Conservation (phyloP, 2,888 invertebrate species). For the Orthonevra nobilis region DNA sequence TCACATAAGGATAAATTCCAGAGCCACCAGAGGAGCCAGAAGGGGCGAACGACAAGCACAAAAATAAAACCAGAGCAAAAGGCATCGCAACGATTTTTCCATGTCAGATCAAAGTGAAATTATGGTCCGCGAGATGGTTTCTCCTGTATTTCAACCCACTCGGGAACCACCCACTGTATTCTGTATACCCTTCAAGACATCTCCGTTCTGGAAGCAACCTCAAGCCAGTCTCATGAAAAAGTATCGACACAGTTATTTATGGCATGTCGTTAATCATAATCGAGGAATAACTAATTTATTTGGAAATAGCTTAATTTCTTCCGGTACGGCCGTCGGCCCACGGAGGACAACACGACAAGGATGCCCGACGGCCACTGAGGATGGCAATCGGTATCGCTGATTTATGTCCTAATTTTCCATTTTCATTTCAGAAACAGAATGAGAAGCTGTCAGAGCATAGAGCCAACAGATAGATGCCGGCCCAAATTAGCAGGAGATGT, state of each 20-base stretch:
- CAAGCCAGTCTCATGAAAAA: slow-evolving; percentile 57
- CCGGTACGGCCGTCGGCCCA: slow-evolving; percentile 45
- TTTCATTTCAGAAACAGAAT: slow-evolving; percentile 62
- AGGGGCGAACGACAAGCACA: not conserved
- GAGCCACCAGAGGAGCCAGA: no score
- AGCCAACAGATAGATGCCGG: slow-evolving; percentile 46
- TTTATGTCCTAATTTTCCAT: slow-evolving; percentile 69
- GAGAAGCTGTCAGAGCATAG: slow-evolving; percentile 54
- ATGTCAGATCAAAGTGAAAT: slow-evolving; percentile 69
- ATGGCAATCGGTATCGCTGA: slow-evolving; percentile 62
- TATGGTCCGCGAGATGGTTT: slow-evolving; percentile 53
- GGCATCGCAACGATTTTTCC: slow-evolving; percentile 63
- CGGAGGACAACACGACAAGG: slow-evolving; percentile 3
- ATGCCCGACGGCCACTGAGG: slow-evolving; percentile 2
- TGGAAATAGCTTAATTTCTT: slow-evolving; percentile 70
- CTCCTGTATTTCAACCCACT: slow-evolving; percentile 11
- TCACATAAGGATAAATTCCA: slow-evolving; percentile 33
- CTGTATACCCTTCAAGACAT: slow-evolving; percentile 4
- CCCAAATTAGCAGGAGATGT: slow-evolving; percentile 61
- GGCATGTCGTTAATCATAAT: slow-evolving; percentile 70
- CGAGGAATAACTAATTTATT: slow-evolving; percentile 69
- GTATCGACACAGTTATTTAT: slow-evolving; percentile 68
- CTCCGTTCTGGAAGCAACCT: not conserved
- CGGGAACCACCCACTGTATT: not conserved
- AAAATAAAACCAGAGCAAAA: slow-evolving; percentile 22